phyloP scores from a whole-genome alignment of 2,113 vertebrate species.

The Lucifuga dentata region DNA sequence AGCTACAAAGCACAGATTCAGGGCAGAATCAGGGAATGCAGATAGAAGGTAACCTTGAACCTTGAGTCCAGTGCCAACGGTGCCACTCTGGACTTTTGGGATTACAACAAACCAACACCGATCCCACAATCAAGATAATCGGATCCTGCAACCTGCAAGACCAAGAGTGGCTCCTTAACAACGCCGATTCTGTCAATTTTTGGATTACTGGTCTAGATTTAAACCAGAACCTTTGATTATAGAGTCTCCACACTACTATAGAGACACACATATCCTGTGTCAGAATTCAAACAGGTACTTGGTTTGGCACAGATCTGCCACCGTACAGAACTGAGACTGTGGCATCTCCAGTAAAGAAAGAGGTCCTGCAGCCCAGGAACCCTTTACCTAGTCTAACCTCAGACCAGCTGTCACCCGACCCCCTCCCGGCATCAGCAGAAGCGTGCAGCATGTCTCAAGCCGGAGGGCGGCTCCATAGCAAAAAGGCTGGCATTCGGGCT shows the following conservation, averaged over 20 bases:
- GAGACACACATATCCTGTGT: too few relatives aligned
- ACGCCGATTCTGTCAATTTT: constrained; percentile 21
- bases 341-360: constrained; percentile 37
- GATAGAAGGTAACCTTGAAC: constrained; percentile 74
- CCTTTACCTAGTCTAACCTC: constrained; percentile 61
- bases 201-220: constrained; percentile 28
- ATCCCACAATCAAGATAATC: constrained; percentile 2
- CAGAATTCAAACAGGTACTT: constrained; percentile 35
- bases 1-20: constrained; percentile 35
- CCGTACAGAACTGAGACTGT: constrained; percentile 19
- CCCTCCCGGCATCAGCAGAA: constrained; percentile 56
- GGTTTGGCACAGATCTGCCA: constrained; percentile 24
- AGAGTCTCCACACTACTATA: neutral
- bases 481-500: constrained; percentile 92
- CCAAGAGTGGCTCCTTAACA: constrained; percentile 4
- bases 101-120: constrained; percentile 36
- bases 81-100: constrained; percentile 55
- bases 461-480: constrained; percentile 83
- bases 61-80: constrained; percentile 25
- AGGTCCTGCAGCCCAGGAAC: constrained; percentile 51
- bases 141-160: constrained; percentile 15
- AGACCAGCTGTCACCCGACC: constrained; percentile 65
- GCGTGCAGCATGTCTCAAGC: constrained; percentile 85
- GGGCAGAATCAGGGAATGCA: constrained; percentile 49
- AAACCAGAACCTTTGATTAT: neutral